Evolutionary conservation across 92 coral and sea anemone species (phyloP).

Genomic region (Porites cylindrica): DNA sequence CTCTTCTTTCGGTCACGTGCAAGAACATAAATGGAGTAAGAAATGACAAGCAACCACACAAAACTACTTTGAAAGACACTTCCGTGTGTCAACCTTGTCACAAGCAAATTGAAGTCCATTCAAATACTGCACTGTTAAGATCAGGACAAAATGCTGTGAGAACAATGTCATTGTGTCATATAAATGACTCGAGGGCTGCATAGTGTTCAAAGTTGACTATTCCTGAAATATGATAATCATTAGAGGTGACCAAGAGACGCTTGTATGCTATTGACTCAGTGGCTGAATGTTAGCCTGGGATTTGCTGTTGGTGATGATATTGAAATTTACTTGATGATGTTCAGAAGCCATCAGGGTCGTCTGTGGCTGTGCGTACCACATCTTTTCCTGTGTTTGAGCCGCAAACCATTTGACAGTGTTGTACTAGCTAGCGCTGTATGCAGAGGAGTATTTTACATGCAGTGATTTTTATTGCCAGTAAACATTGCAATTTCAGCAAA

Average conservation of each 20-base stretch:
- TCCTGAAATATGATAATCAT: no score
- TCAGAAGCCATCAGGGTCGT: constrained; percentile 16
- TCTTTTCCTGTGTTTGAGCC: constrained; percentile 52
- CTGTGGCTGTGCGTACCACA: constrained; percentile 53
- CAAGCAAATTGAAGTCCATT: no score
- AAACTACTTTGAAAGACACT: no score
- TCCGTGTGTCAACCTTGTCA: no score
- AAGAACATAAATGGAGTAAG: no score
- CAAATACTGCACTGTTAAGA: background rate
- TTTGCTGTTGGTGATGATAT: constrained; percentile 30
- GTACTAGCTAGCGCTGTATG: constrained; percentile 39
- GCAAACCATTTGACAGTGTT: constrained; percentile 39
- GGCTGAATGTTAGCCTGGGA: constrained; percentile 3
- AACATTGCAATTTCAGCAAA: background rate
- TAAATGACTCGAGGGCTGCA: background rate
- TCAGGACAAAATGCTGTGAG: background rate
- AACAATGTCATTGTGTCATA: background rate
- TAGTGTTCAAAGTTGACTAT: background rate
- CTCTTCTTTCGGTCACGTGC: no score
- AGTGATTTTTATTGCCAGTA: background rate
- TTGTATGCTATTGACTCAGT: background rate
- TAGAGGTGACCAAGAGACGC: background rate
- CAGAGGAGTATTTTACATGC: constrained; percentile 47
- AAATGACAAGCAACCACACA: no score
- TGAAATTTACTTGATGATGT: constrained; percentile 26